Evolutionary conservation across 2,113 vertebrate species (phyloP), one percentile per base, ranked within the genome.

Genomic region (Solea solea): DNA sequence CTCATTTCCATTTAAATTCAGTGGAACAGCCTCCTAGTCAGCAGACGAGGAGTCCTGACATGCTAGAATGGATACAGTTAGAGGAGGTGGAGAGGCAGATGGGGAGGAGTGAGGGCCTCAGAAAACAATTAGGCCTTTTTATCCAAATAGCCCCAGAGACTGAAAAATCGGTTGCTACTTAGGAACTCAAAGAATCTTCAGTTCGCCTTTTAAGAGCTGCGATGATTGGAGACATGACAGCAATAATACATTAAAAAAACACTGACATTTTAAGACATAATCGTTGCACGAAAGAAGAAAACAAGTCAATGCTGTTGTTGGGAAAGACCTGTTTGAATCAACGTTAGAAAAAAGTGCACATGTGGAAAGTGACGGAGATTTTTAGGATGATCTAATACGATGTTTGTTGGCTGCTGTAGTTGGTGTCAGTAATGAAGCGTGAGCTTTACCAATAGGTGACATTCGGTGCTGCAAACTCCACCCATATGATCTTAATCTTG

Each of bases 41-140:
- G 70, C 73, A 42, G 66, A 69, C 55, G 14, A 28, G 27, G 15
- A 49, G 54, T 40, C 58, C 40, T 54, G 63, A 58, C 14, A 7
- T n/a, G 40, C 53, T 34, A 41, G 39, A 27, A 76, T 44, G 11
- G 60, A 51, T 39, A 45, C 65, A 45, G 9, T 45, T 45, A 13
- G 45, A 60, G 21, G 50, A 54, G 60, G 51, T 15, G 15, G 5
- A 45, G 39, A 73, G 41, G 64, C 34, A 55, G 15, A 54, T n/a
- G 15, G 58, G 46, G 46, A 58, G 14, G 6, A 13, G 53, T 14
- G 49, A 45, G 55, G 28, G 42, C 48, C 58, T 56, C 11, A 69
- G 67, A 52, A 66, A 63, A 41, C 76, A 76, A 74, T 70, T 49
- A 10, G 42, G 28, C 27, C 72, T 64, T 70, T 70, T 61, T 40